Conservation (phyloP, 2,113 vertebrate genomes). For the Nyctibius bracteatus region DNA sequence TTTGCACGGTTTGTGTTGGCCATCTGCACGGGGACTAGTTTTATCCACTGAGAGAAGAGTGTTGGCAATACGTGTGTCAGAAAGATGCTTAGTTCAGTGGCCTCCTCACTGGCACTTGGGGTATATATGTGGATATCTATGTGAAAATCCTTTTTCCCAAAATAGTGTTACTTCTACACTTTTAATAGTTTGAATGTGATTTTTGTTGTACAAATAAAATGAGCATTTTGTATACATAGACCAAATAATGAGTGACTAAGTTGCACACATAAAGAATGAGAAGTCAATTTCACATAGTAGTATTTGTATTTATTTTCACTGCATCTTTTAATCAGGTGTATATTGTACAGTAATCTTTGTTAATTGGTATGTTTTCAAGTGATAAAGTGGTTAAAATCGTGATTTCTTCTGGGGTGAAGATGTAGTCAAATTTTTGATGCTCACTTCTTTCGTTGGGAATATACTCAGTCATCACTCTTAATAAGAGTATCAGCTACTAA, state of each 20-base stretch:
- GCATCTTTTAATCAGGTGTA: background rate
- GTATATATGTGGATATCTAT: background rate
- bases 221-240: background rate
- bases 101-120: background rate
- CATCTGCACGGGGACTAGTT: background rate
- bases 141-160: background rate
- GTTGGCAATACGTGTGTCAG: background rate
- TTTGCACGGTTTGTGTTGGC: background rate
- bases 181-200: background rate
- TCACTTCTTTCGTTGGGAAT: background rate
- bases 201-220: background rate
- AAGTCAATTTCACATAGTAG: background rate
- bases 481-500: background rate
- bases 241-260: background rate
- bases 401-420: background rate
- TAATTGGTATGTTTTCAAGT: background rate
- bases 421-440: background rate
- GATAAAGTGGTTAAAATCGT: background rate
- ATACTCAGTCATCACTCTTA: background rate
- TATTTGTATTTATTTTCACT: background rate
- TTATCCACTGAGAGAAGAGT: background rate
- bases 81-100: background rate
- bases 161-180: background rate
- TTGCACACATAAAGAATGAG: background rate
- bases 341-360: background rate